phyloP scores from a whole-genome alignment of 2,113 vertebrate species.

The Vombatus ursinus region DNA sequence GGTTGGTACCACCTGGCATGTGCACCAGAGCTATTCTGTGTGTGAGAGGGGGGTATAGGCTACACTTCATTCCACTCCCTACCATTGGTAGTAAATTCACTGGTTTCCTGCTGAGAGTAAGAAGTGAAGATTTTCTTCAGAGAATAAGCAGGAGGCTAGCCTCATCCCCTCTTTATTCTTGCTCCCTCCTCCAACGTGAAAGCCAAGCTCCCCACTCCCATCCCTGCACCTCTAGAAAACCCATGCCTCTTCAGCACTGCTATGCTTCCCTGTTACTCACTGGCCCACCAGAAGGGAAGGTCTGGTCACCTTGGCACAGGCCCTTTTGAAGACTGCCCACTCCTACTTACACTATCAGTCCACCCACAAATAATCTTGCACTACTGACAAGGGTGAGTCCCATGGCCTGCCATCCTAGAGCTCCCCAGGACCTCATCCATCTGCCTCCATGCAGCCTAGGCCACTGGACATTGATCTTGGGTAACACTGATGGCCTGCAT shows the following conservation, averaged over 20 bases:
- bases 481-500: background rate
- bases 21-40: background rate
- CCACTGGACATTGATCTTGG: background rate
- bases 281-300: background rate
- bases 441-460: background rate
- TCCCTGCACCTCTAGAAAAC: background rate
- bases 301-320: background rate
- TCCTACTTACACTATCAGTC: background rate
- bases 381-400: background rate
- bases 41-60: too few relatives aligned
- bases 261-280: too few relatives aligned
- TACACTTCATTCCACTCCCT: background rate
- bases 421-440: background rate
- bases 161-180: background rate
- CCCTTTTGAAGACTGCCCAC: background rate
- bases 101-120: background rate
- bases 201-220: background rate
- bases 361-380: background rate
- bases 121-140: background rate
- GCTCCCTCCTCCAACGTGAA: background rate
- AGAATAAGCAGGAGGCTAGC: background rate
- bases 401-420: fast-evolving
- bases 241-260: background rate
- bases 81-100: background rate
- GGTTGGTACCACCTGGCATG: background rate